Percentiles rank a stretch among this genome's conserved stretches.
phyloP scores from a whole-genome alignment of 2,113 vertebrate species.

The Petroica traversi region DNA sequence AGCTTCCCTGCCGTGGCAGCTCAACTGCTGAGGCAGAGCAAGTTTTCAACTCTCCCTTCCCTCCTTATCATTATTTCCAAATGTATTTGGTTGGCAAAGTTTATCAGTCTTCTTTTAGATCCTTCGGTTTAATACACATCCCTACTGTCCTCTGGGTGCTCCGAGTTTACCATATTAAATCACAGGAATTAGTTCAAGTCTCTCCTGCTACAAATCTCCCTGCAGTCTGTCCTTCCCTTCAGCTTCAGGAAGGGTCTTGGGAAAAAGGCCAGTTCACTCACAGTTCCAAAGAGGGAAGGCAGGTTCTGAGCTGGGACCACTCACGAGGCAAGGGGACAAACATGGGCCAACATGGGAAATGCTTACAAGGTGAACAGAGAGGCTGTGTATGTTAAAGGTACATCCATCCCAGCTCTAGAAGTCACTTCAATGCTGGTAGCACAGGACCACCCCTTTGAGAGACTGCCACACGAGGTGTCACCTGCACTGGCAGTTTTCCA shows the following conservation, averaged over 20 bases:
- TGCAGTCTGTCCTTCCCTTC: neutral
- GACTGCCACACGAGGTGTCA: neutral
- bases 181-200: neutral
- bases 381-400: neutral
- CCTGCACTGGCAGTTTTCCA: neutral
- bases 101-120: neutral
- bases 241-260: neutral
- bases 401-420: neutral
- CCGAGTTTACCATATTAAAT: fast-evolving
- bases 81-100: neutral
- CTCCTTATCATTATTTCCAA: neutral
- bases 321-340: neutral
- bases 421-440: neutral
- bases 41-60: neutral
- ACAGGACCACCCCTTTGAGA: fast-evolving
- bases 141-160: neutral
- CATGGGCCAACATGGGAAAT: fast-evolving
- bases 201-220: neutral
- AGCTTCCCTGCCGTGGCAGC: neutral
- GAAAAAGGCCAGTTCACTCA: neutral
- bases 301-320: neutral
- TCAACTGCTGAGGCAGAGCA: neutral
- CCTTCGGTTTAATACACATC: neutral
- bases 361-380: neutral
- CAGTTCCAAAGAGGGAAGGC: neutral